Conservation (phyloP, 2,113 vertebrate species). For the Lampris megalopsis region DNA sequence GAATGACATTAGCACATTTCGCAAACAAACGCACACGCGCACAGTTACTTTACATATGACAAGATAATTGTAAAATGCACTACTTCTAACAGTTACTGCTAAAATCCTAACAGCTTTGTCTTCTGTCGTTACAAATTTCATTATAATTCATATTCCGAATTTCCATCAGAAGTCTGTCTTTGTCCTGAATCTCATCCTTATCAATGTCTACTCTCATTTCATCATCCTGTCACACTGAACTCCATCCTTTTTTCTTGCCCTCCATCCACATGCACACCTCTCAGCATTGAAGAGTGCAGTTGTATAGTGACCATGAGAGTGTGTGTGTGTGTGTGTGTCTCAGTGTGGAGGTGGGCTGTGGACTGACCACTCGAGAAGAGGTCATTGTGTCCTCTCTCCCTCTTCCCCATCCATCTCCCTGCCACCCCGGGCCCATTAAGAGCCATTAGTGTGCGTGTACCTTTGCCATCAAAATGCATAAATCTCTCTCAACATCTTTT, state of each 20-base stretch:
- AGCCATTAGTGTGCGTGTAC: constrained; percentile 81
- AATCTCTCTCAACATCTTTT: constrained; percentile 48
- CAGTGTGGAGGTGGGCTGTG: constrained; percentile 81
- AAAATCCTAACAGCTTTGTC: constrained; percentile 91
- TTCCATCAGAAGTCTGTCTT: constrained; percentile 62
- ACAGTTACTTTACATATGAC: constrained; percentile 94
- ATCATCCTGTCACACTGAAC: constrained; percentile 14
- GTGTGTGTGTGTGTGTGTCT: constrained; percentile 30
- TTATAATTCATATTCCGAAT: constrained; percentile 75
- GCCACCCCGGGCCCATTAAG: constrained; percentile 91
- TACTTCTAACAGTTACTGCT: constrained; percentile 86
- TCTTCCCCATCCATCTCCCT: constrained; percentile 63
- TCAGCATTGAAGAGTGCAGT: constrained; percentile 48
- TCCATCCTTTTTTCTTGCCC: constrained; percentile 32
- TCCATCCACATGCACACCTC: constrained; percentile 44
- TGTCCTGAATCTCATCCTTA: constrained; percentile 14
- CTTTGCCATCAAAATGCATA: constrained; percentile 79
- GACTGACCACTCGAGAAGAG: constrained; percentile 93
- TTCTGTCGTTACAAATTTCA: constrained; percentile 77
- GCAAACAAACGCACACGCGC: constrained; percentile 62
- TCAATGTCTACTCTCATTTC: constrained; percentile 17
- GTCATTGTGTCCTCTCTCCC: constrained; percentile 86
- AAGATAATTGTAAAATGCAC: constrained; percentile 92
- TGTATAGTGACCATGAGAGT: constrained; percentile 5
- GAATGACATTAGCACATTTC: constrained; percentile 96